These are phyloP conservation scores for Melanerpes aurifrons DNA, from an alignment of 2,113 vertebrate genomes.

Conservation along the genomic window DNA sequence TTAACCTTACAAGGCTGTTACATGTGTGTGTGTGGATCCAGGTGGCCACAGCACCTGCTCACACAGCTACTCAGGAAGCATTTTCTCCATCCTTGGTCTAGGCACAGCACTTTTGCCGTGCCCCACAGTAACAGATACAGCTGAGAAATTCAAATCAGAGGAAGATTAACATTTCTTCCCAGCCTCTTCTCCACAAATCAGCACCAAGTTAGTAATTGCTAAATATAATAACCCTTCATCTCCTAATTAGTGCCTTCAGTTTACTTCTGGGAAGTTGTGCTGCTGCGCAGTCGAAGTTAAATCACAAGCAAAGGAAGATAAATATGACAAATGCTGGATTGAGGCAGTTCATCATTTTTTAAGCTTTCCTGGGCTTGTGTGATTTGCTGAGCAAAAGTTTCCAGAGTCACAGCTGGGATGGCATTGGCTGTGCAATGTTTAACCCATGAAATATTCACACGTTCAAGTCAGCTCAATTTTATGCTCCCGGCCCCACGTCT, in stretches of 20 bases:
- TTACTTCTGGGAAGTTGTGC: neutral
- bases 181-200: neutral
- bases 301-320: neutral
- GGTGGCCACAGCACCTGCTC: neutral
- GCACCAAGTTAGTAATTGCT: neutral
- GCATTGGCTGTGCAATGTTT: conserved; percentile 7
- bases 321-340: neutral
- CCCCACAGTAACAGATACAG: neutral
- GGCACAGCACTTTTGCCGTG: neutral
- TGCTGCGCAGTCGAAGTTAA: neutral
- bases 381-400: neutral
- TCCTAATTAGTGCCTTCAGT: neutral
- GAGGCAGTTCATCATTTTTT: conserved; percentile 10
- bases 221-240: neutral
- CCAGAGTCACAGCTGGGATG: neutral
- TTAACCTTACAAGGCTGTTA: neutral
- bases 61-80: neutral
- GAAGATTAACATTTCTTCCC: neutral
- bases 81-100: neutral
- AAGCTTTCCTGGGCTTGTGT: neutral
- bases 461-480: conserved; percentile 20
- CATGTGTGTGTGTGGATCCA: neutral
- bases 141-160: neutral
- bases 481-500: neutral
- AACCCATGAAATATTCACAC: conserved; percentile 47